A percentile compares a stretch with the other conserved stretches of the same genome.
Conservation (phyloP, 2,888 invertebrate species). For the Eupithecia dodoneata region DNA sequence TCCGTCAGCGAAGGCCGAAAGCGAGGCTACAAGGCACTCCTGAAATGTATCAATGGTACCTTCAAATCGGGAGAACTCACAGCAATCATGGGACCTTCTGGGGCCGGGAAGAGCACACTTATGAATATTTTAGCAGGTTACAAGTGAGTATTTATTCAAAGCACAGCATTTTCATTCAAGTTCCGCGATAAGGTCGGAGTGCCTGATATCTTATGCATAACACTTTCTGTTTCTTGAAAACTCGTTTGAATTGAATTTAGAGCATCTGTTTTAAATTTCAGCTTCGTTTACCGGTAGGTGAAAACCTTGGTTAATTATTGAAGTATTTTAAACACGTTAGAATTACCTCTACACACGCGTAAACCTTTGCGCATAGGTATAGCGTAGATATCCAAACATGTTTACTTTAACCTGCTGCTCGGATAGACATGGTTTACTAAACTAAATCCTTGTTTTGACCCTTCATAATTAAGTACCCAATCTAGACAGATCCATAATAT, state of each 20-base stretch:
- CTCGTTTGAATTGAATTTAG: slow-evolving; percentile 5
- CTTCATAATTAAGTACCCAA: background rate
- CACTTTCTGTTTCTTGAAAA: background rate
- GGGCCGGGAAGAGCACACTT: slow-evolving; percentile 90
- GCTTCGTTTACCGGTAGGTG: slow-evolving; percentile 12
- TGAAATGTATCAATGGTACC: slow-evolving; percentile 94
- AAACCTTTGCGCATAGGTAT: background rate
- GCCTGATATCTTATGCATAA: slow-evolving; percentile 11
- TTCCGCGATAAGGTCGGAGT: slow-evolving; percentile 7
- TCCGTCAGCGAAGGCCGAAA: slow-evolving; percentile 93
- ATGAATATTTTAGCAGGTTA: slow-evolving; percentile 96
- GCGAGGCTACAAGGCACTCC: slow-evolving; percentile 92
- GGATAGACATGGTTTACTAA: background rate
- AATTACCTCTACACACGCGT: background rate
- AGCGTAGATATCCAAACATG: background rate
- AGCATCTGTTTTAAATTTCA: slow-evolving; percentile 4
- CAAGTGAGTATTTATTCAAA: slow-evolving; percentile 85
- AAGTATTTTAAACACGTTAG: background rate
- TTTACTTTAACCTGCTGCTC: background rate
- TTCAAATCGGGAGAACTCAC: slow-evolving; percentile 96
- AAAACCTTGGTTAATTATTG: slow-evolving; percentile 1
- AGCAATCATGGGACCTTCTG: slow-evolving; percentile 98
- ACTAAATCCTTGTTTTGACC: background rate
- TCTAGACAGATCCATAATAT: background rate
- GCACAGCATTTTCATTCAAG: slow-evolving; percentile 1